A percentile compares a stretch with the other conserved stretches of the same genome.
These are phyloP conservation scores for Grammomys dolichurus DNA, from an alignment of 2,113 vertebrate species.

Conservation along the genomic window DNA sequence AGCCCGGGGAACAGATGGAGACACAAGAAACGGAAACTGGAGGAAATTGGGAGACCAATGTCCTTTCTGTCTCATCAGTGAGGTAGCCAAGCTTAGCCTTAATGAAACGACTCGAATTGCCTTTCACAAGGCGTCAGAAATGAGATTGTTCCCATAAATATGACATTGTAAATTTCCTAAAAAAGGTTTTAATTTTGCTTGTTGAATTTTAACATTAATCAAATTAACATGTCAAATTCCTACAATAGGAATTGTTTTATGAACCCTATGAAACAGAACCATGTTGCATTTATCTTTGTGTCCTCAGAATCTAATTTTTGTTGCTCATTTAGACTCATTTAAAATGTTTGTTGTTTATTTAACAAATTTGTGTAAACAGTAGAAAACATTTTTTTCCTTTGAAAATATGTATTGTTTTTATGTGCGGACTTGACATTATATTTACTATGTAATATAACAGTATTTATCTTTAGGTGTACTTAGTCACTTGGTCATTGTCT, in stretches of 20 bases:
- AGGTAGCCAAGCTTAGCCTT: background rate
- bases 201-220: conserved; percentile 44
- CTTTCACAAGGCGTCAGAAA: background rate
- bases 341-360: conserved; percentile 5
- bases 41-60: background rate
- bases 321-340: background rate
- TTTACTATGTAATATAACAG: background rate
- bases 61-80: background rate
- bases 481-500: background rate
- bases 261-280: background rate
- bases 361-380: conserved; percentile 18
- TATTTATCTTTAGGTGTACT: background rate
- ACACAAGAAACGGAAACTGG: background rate
- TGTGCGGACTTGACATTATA: conserved; percentile 11
- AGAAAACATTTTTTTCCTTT: conserved; percentile 47
- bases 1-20: background rate
- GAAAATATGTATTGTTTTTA: conserved; percentile 7
- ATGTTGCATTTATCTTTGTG: background rate
- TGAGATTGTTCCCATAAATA: background rate
- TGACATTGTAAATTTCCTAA: conserved; percentile 4
- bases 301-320: background rate
- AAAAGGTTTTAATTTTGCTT: background rate
- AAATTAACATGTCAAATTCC: background rate
- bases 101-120: background rate
- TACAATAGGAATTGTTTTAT: background rate